phyloP scores from a whole-genome alignment of 2,888 invertebrate genomes.

The Agrenia bidenticulata region DNA sequence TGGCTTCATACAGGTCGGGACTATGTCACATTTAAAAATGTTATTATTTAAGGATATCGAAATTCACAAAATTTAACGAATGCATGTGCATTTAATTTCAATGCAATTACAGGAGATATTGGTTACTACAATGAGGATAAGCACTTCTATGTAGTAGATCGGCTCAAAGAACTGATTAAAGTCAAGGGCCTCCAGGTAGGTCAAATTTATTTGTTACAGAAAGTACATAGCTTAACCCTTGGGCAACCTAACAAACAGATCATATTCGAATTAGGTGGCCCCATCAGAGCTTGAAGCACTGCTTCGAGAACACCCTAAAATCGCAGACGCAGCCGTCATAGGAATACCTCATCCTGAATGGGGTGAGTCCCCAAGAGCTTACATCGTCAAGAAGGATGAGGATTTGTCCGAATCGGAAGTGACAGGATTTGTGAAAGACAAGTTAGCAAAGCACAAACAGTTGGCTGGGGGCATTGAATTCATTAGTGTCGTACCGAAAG shows the following conservation, averaged over 20 bases:
- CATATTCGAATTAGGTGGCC: slow-evolving; percentile 66
- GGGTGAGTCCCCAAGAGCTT: slow-evolving; percentile 78
- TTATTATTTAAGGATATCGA: neutral
- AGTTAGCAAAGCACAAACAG: slow-evolving; percentile 74
- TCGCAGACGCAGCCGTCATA: slow-evolving; percentile 80
- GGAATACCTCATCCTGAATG: slow-evolving; percentile 68
- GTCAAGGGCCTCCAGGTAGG: slow-evolving; percentile 81
- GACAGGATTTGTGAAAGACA: slow-evolving; percentile 64
- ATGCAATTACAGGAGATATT: slow-evolving; percentile 69
- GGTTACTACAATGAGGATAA: slow-evolving; percentile 73
- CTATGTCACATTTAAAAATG: neutral
- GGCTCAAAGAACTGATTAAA: slow-evolving; percentile 60
- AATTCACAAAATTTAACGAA: neutral
- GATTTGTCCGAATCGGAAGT: slow-evolving; percentile 63
- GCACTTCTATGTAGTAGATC: slow-evolving; percentile 73
- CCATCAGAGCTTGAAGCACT: slow-evolving; percentile 83
- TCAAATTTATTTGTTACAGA: too few species aligned
- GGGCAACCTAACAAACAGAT: too few species aligned
- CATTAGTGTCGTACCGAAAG: slow-evolving; percentile 70
- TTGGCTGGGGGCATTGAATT: slow-evolving; percentile 73
- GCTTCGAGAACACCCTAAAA: slow-evolving; percentile 69
- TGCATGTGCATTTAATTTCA: neutral
- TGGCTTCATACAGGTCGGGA: slow-evolving; percentile 73
- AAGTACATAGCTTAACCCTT: too few species aligned
- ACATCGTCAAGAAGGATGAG: slow-evolving; percentile 62